A percentile compares a stretch with the other conserved stretches of the same genome.
These are phyloP conservation scores for Drosophila buzzatii DNA, from an alignment of 2,888 invertebrate genomes.

Conservation along the genomic window DNA sequence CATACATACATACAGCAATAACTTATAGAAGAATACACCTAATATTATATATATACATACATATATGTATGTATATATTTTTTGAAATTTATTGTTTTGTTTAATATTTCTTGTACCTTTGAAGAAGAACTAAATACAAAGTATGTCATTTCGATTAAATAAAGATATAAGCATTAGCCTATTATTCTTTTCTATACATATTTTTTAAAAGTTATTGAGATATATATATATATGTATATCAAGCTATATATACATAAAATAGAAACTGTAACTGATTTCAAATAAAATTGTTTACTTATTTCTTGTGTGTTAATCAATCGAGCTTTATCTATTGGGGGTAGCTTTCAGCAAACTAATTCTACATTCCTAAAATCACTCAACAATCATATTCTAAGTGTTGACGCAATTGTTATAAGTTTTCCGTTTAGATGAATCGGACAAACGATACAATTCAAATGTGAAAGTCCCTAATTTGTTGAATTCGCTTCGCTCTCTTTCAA, in stretches of 20 bases:
- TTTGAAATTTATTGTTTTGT: constrained; percentile 49
- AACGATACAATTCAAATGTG: no score
- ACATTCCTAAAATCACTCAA: neutral
- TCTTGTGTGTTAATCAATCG: constrained; percentile 53
- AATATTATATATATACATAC: constrained; percentile 21
- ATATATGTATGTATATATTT: constrained; percentile 11
- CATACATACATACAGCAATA: constrained; percentile 26
- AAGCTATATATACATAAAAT: constrained; percentile 9
- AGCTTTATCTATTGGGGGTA: constrained; percentile 1
- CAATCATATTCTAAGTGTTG: neutral
- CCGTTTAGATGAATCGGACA: no score
- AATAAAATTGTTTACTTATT: constrained; percentile 69
- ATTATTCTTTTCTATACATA: constrained; percentile 50
- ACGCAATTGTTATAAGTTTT: no score
- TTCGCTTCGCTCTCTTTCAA: no score
- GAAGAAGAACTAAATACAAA: constrained; percentile 37
- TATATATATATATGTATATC: constrained; percentile 47
- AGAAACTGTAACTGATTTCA: constrained; percentile 70
- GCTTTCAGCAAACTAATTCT: neutral
- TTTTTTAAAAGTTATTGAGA: constrained; percentile 62
- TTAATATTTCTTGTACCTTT: constrained; percentile 43
- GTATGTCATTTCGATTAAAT: constrained; percentile 64
- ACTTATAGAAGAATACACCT: constrained; percentile 55
- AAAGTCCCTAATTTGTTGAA: no score
- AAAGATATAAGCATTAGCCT: constrained; percentile 49